These are phyloP conservation scores for Petrosia ficiformis DNA, from an alignment of 37 sponge, comb jelly and placozoan genomes.

Conservation along the genomic window DNA sequence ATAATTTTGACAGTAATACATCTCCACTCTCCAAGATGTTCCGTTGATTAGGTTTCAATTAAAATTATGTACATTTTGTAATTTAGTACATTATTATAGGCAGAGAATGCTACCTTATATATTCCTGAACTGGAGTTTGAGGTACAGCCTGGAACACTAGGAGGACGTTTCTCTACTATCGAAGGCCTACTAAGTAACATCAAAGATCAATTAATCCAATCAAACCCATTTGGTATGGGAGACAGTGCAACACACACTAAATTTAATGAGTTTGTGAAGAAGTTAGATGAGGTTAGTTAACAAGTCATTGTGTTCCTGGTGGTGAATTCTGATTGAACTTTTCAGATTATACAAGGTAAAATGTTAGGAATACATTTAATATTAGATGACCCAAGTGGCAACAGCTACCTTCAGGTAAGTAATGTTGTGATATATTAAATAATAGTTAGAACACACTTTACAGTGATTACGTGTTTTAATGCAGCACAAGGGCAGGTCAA, in stretches of 20 bases:
- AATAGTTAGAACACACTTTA: too few relatives aligned
- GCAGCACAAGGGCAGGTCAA: too few relatives aligned
- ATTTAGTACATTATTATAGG: slow-evolving; percentile 34
- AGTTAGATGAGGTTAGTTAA: slow-evolving; percentile 38
- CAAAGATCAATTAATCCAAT: slow-evolving; percentile 52
- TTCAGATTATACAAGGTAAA: slow-evolving; percentile 55
- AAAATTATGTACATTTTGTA: neutral
- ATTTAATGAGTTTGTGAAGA: slow-evolving; percentile 16
- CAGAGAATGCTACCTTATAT: slow-evolving; percentile 72
- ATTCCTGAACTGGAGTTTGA: slow-evolving; percentile 87
- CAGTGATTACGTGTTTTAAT: too few relatives aligned
- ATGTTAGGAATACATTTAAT: slow-evolving; percentile 60
- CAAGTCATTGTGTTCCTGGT: neutral
- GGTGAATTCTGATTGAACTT: neutral
- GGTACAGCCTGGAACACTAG: slow-evolving; percentile 64
- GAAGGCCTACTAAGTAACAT: slow-evolving; percentile 84
- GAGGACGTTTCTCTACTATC: slow-evolving; percentile 91
- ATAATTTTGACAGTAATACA: too few relatives aligned
- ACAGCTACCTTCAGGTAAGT: slow-evolving; percentile 91
- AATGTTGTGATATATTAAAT: neutral
- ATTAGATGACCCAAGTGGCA: slow-evolving; percentile 97
- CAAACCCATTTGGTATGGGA: slow-evolving; percentile 71
- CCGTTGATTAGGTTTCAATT: too few relatives aligned
- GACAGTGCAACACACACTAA: slow-evolving; percentile 52
- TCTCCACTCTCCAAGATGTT: too few relatives aligned